These are phyloP conservation scores for Borostomias antarcticus DNA, from an alignment of 2,797 vertebrate species.

Conservation along the genomic window DNA sequence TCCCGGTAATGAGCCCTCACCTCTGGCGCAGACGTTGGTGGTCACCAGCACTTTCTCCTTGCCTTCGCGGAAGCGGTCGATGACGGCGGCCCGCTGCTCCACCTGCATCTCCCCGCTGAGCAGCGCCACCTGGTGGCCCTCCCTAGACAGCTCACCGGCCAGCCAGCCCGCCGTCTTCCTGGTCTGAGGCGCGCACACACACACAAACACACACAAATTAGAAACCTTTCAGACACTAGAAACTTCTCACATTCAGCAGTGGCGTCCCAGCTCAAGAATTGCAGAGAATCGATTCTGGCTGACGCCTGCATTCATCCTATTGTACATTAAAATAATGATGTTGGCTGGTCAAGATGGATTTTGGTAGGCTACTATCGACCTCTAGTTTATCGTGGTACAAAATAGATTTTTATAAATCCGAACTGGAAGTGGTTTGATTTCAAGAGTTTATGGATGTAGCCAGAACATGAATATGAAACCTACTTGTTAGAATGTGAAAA, in stretches of 20 bases:
- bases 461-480: too few relatives aligned
- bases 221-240: neutral
- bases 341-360: too few relatives aligned
- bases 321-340: too few relatives aligned
- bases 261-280: neutral
- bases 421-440: too few relatives aligned
- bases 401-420: too few relatives aligned
- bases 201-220: neutral
- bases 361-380: too few relatives aligned
- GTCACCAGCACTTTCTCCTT: conserved; percentile 98
- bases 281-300: neutral
- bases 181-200: conserved; percentile 74
- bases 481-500: too few relatives aligned
- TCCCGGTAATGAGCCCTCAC: too few relatives aligned
- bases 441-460: too few relatives aligned
- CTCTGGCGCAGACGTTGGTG: conserved; percentile 92
- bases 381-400: too few relatives aligned
- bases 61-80: conserved; percentile 93
- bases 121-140: conserved; percentile 93
- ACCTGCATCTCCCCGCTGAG: conserved; percentile 98
- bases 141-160: conserved; percentile 90
- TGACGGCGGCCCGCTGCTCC: conserved; percentile 93
- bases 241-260: neutral
- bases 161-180: conserved; percentile 92
- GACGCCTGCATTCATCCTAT: too few relatives aligned